Percentiles rank a stretch among this genome's conserved stretches.
phyloP scores from a whole-genome alignment of 2,113 vertebrate species.

The Carassius auratus region DNA sequence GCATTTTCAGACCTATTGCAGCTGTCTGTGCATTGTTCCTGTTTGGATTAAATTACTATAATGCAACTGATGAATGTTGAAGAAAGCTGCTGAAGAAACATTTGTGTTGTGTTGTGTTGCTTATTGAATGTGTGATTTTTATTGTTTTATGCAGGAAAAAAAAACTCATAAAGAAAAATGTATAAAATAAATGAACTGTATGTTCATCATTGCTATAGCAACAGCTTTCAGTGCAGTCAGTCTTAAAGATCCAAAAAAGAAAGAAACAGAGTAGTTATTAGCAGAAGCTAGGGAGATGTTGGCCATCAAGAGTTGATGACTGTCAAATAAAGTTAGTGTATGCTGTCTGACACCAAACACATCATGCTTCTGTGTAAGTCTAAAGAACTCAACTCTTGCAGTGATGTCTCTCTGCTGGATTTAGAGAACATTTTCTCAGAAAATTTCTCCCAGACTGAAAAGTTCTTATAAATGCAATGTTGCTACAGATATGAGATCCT shows the following conservation, averaged over 20 bases:
- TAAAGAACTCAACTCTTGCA: neutral
- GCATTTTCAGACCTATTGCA: neutral
- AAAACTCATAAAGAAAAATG: no score
- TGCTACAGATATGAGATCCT: neutral
- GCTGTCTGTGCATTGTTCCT: neutral
- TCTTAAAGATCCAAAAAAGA: neutral
- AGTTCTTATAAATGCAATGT: neutral
- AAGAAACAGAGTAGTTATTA: neutral
- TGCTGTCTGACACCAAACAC: neutral
- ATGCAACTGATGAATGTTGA: no score
- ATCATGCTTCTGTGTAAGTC: neutral
- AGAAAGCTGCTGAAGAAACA: no score
- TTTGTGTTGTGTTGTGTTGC: no score
- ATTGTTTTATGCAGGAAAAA: no score
- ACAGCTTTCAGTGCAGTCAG: slow-evolving; percentile 1
- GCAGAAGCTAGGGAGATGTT: neutral
- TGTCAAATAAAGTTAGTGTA: neutral
- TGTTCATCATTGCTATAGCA: slow-evolving; percentile 4
- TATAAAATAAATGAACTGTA: no score
- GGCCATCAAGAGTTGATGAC: neutral
- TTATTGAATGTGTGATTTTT: no score
- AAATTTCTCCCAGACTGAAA: neutral
- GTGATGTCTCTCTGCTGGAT: no score
- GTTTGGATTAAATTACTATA: neutral
- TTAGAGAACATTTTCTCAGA: neutral